These are phyloP conservation scores for Aethina tumida DNA, from an alignment of 1,140 invertebrate genomes.

Conservation along the genomic window DNA sequence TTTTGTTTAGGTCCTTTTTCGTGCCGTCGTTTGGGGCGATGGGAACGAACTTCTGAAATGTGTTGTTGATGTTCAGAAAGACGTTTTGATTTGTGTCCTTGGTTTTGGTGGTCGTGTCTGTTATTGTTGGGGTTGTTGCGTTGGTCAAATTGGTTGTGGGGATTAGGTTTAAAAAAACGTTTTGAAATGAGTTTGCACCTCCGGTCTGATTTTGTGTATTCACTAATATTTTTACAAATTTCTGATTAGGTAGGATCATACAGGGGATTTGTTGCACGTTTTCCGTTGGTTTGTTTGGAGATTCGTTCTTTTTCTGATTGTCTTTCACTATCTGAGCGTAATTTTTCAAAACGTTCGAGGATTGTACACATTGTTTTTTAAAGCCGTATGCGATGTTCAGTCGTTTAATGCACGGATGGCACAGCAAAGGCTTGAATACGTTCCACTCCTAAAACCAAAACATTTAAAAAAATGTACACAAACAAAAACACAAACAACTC, in stretches of 20 bases:
- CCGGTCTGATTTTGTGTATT: slow-evolving; percentile 23
- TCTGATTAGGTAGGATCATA: slow-evolving; percentile 27
- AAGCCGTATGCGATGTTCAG: slow-evolving; percentile 29
- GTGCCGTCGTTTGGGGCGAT: slow-evolving; percentile 9
- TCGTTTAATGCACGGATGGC: slow-evolving; percentile 29
- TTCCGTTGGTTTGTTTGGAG: slow-evolving; percentile 15
- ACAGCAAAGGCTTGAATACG: slow-evolving; percentile 29
- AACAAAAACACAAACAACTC: slow-evolving; percentile 23
- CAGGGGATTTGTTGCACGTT: slow-evolving; percentile 7
- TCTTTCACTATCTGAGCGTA: slow-evolving; percentile 27
- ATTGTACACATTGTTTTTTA: slow-evolving; percentile 30
- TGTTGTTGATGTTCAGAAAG: slow-evolving; percentile 29
- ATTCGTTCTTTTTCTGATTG: slow-evolving; percentile 26
- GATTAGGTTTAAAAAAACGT: slow-evolving; percentile 31
- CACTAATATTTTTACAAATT: slow-evolving; percentile 27
- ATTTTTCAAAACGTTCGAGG: slow-evolving; percentile 24
- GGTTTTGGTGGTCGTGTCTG: slow-evolving; percentile 8
- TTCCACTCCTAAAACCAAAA: slow-evolving; percentile 28
- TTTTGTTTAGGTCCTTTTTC: slow-evolving; percentile 9
- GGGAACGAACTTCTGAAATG: slow-evolving; percentile 28
- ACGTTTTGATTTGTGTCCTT: slow-evolving; percentile 31
- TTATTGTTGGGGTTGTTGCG: slow-evolving; percentile 3
- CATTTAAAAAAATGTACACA: slow-evolving; percentile 13
- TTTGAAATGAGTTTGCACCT: slow-evolving; percentile 24
- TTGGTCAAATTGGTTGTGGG: slow-evolving; percentile 19